Base-by-base conservation (phyloP, 2,797 vertebrate species). In the Crypturellus tataupa region DNA sequence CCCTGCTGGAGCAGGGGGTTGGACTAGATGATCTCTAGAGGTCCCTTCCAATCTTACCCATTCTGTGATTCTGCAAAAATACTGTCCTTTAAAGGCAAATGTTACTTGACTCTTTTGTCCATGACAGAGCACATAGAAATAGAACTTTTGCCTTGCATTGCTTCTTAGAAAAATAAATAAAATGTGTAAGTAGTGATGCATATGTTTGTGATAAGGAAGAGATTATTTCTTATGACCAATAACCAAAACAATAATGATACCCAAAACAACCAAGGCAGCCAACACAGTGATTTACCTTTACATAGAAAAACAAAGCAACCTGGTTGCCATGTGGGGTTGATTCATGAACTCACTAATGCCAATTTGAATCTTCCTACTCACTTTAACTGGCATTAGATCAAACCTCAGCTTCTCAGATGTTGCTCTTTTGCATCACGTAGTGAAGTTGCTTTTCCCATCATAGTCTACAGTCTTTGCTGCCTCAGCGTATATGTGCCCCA, bases 141-240 rank as follows among this genome's bases (percentile, higher is more conserved):
- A 89, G 27, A 95, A 15, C 9, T 91, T 64, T 83, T 91, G 35
- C 16, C 12, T 14, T 56, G 11, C 70, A 19, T 69, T 93, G 64
- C 58, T 95, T 90, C 64, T 78, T 31, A 90, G 82, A 86, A 93
- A 89, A 73, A 70, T 33, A 92, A 90, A 80, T 17, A 75, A 49
- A 73, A 51, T 44, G 3, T 84, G 27, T n/a, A 37, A 69, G 40
- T 20, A 39, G 35, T 88, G 40, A 64, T 80, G 80, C 10, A 8
- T 69, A 23, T 76, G 25, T 81, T 85, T 86, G 31, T 90, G 59
- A 40, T 76, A 40, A 51, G 8, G 2, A 55, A 71, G n/a, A 93
- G 85, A 73, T 70, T 84, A 49, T 93, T 91, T 88, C 63, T 84
- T 51, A 44, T 53, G 51, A 53, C 51, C 2, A 81, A 67, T 56